A percentile compares a stretch with the other conserved stretches of the same genome.
Conservation (phyloP, 2,797 vertebrate genomes). For the Bradypodion pumilum region DNA sequence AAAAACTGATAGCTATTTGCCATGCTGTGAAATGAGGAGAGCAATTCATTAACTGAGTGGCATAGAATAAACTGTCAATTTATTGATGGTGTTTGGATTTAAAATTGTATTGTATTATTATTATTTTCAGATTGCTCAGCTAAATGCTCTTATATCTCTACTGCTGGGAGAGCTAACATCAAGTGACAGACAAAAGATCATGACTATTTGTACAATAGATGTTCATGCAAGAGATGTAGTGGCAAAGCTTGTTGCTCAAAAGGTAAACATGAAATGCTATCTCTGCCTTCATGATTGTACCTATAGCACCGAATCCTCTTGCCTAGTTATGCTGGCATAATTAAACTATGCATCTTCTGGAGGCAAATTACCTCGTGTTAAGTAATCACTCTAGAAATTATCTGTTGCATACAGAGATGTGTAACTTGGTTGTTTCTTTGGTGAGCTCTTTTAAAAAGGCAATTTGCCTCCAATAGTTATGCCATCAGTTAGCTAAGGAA, state of each 20-base stretch:
- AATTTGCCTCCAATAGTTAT: too few species aligned
- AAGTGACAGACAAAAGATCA: slow-evolving; percentile 84
- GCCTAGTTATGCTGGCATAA: too few species aligned
- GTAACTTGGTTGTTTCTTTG: too few species aligned
- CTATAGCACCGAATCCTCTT: too few species aligned
- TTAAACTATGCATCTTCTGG: too few species aligned
- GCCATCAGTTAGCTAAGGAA: too few species aligned
- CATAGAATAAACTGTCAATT: not conserved
- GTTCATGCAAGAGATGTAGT: slow-evolving; percentile 84
- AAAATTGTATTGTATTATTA: not conserved
- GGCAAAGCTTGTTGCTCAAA: slow-evolving; percentile 80
- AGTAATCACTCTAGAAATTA: too few species aligned
- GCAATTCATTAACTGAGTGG: not conserved
- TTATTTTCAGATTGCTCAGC: slow-evolving; percentile 77
- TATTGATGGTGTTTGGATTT: not conserved
- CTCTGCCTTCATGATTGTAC: not conserved
- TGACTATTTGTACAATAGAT: slow-evolving; percentile 84
- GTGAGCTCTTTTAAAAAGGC: too few species aligned
- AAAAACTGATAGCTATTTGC: not conserved
- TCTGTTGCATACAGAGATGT: too few species aligned
- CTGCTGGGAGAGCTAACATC: slow-evolving; percentile 81
- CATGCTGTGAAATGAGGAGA: not conserved
- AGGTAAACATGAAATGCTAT: slow-evolving; percentile 64
- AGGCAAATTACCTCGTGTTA: too few species aligned
- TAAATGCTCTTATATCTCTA: slow-evolving; percentile 82